phyloP scores from a whole-genome alignment of 1,140 invertebrate species.

The Reticulitermes speratus region DNA sequence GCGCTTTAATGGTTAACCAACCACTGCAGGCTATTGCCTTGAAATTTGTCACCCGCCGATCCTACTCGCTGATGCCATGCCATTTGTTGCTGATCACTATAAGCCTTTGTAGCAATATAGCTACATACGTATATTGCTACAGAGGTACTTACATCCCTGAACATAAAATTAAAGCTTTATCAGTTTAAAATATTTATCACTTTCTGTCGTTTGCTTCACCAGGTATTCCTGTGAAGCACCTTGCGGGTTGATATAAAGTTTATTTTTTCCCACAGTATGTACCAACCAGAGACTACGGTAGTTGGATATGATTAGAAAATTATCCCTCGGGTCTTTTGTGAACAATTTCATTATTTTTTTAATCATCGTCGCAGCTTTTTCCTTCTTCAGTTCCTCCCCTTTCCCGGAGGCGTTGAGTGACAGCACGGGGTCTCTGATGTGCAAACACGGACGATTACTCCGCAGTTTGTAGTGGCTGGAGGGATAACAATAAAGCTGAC shows the following conservation, averaged over 20 bases:
- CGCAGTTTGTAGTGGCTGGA: background rate
- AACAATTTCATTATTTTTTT: constrained; percentile 30
- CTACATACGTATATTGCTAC: too few species aligned
- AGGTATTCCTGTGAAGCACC: background rate
- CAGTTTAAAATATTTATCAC: background rate
- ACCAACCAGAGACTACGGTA: background rate
- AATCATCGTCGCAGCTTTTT: constrained; percentile 23
- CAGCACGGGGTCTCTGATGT: background rate
- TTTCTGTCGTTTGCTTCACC: background rate
- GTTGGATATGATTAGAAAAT: constrained; percentile 26
- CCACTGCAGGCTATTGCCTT: too few species aligned
- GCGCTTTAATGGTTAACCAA: too few species aligned
- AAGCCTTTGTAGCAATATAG: too few species aligned
- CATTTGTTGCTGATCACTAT: too few species aligned
- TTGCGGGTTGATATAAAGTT: background rate
- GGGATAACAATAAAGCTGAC: too few species aligned
- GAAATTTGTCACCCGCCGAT: too few species aligned
- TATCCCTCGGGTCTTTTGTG: constrained; percentile 25
- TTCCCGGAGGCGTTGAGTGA: background rate
- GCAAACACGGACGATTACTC: background rate
- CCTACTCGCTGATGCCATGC: too few species aligned
- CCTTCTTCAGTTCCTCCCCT: constrained; percentile 16
- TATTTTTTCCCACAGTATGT: background rate
- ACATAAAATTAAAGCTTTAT: background rate
- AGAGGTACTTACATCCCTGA: too few species aligned